Evolutionary conservation across 2,888 invertebrate species (phyloP).

Genomic region (Acleris holmiana): DNA sequence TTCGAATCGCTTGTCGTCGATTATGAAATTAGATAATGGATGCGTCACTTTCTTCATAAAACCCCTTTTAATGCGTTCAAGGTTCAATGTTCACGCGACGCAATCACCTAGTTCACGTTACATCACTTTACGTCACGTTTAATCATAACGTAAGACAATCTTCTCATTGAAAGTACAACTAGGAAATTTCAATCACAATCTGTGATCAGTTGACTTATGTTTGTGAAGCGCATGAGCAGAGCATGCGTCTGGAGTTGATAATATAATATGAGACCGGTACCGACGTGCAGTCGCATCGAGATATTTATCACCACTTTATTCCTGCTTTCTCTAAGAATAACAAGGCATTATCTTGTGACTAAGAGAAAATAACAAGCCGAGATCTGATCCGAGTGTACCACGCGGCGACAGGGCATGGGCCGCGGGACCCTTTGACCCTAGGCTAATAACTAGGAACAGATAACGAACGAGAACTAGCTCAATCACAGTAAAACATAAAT

Average conservation of each 20-base stretch:
- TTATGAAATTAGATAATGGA: too few relatives aligned
- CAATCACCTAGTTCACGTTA: too few relatives aligned
- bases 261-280: slow-evolving; percentile 11
- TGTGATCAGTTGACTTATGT: neutral
- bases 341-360: slow-evolving; percentile 42
- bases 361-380: slow-evolving; percentile 48
- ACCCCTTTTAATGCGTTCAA: too few relatives aligned
- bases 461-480: slow-evolving; percentile 13
- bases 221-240: slow-evolving; percentile 14
- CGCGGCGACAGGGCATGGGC: slow-evolving; percentile 26
- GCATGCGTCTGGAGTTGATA: slow-evolving; percentile 16
- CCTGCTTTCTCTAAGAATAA: slow-evolving; percentile 45
- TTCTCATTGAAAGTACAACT: neutral
- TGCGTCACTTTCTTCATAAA: too few relatives aligned
- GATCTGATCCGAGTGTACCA: slow-evolving; percentile 41
- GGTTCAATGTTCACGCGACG: too few relatives aligned
- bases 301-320: slow-evolving; percentile 20
- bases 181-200: slow-evolving; percentile 14
- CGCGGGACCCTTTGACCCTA: slow-evolving; percentile 6
- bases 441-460: slow-evolving; percentile 19
- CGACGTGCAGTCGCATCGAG: slow-evolving; percentile 14
- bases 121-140: neutral
- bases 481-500: neutral
- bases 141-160: neutral
- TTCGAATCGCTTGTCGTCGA: too few relatives aligned